Evolutionary conservation across 2,888 invertebrate genomes (phyloP), one percentile per base, ranked within the genome.

Genomic region (Tillus elongatus): DNA sequence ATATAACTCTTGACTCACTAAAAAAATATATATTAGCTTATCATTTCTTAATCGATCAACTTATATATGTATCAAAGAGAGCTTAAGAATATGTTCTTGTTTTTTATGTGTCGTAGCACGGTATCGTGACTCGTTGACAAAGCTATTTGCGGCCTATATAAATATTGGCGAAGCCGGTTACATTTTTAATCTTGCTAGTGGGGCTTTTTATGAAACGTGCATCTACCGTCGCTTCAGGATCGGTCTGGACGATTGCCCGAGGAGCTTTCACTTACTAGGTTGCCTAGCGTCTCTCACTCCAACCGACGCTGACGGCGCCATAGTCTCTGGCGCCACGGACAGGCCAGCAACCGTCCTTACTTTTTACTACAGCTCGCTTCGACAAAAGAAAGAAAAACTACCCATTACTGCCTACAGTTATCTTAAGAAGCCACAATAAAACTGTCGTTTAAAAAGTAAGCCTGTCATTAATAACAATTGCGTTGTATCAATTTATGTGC

Each of bases 341-440:
- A 52, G 54, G 51, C 50, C 57, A 51, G 55, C 56, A 60, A 58
- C 56, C 60, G 58, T 61, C 59, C 61, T 61, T 58, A 61, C 61
- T 63, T 63, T 63, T 63, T 63, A 61, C 60, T 56, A 54, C 59
- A 51, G 52, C 56, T 56, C 49, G 50, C 53, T 49, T 54, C 57
- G 56, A 58, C 59, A 57, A 60, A 59, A 56, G 61, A 57, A 61
- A 60, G 63, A 61, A 61, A 63, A 64, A 62, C 64, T 60, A 59
- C 60, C 64, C 63, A 64, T 64, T 64, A 64, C 64, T 64, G 63
- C 63, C 63, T 63, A 64, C 63, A 61, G 64, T 64, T 64, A 64
- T 64, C 64, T 64, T 64, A 64, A 63, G 63, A 60, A 61, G 62
- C 58, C 60, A 58, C 63, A 60, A 64, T 64, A 64, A 64, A 64